Conservation (phyloP, 2,113 vertebrate species). For the Microcebus lehilahytsara region DNA sequence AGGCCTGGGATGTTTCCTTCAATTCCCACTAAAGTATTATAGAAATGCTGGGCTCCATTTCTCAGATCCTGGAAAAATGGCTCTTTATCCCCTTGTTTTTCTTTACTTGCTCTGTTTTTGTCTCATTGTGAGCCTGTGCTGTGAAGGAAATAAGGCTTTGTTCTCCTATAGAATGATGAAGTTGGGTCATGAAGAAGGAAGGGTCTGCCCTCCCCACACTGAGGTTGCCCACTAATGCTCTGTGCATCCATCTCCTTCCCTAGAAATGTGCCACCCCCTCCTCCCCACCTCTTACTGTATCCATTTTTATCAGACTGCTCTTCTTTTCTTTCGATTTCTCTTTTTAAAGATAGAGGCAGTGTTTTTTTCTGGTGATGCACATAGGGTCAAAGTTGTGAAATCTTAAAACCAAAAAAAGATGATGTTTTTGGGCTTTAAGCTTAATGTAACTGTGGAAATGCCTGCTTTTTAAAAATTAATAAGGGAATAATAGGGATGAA, state of each 20-base stretch:
- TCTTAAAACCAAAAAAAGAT: background rate
- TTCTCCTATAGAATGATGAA: background rate
- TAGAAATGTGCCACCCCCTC: background rate
- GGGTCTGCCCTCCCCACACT: background rate
- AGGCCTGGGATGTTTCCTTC: background rate
- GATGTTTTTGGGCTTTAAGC: background rate
- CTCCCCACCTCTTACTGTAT: background rate
- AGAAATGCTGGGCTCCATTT: background rate
- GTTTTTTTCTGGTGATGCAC: background rate
- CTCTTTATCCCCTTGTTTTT: background rate
- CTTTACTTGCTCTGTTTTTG: background rate
- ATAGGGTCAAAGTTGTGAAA: slow-evolving; percentile 29
- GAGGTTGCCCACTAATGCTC: background rate
- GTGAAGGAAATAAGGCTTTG: background rate
- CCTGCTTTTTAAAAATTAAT: slow-evolving; percentile 60
- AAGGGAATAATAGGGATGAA: background rate
- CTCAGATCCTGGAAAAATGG: background rate
- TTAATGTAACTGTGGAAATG: background rate
- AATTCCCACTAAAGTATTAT: background rate
- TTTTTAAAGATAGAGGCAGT: slow-evolving; percentile 12
- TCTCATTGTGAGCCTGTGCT: background rate
- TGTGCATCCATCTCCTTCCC: background rate
- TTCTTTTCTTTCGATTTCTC: background rate
- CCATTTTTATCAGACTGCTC: background rate
- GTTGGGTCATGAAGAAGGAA: background rate